A percentile compares a stretch with the other conserved stretches of the same genome.
Evolutionary conservation across 2,797 vertebrate species (phyloP).

Genomic region (Hipposideros larvatus): DNA sequence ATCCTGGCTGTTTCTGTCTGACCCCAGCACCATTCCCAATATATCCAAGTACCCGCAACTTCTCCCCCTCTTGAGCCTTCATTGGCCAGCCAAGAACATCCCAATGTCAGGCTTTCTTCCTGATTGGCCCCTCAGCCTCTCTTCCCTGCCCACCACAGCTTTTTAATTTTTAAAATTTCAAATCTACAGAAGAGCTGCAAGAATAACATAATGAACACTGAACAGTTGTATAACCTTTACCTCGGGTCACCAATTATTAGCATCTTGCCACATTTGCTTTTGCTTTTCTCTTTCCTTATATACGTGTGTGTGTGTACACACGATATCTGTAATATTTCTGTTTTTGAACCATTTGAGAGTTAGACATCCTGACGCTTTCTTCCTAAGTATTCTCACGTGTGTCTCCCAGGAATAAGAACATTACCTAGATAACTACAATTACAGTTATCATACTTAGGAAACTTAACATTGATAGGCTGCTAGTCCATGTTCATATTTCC

Average conservation of each 20-base stretch:
- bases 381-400: not conserved
- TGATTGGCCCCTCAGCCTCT: too few relatives aligned
- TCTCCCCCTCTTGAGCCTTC: not conserved
- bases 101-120: not conserved
- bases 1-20: not conserved
- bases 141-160: not conserved
- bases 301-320: accelerated
- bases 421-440: not conserved
- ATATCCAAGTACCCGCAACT: not conserved
- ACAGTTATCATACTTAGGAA: not conserved
- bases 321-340: not conserved
- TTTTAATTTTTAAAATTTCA: not conserved
- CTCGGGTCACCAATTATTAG: not conserved
- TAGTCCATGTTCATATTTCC: not conserved
- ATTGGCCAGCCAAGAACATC: not conserved
- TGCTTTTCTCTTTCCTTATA: not conserved
- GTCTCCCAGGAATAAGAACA: not conserved
- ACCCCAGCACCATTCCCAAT: not conserved
- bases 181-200: not conserved
- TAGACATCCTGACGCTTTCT: not conserved
- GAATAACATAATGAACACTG: not conserved
- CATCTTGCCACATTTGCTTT: not conserved
- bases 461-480: not conserved
- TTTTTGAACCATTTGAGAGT: not conserved
- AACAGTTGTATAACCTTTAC: not conserved